Evolutionary conservation across 2,113 vertebrate genomes (phyloP).

Genomic region (Clinocottus analis): DNA sequence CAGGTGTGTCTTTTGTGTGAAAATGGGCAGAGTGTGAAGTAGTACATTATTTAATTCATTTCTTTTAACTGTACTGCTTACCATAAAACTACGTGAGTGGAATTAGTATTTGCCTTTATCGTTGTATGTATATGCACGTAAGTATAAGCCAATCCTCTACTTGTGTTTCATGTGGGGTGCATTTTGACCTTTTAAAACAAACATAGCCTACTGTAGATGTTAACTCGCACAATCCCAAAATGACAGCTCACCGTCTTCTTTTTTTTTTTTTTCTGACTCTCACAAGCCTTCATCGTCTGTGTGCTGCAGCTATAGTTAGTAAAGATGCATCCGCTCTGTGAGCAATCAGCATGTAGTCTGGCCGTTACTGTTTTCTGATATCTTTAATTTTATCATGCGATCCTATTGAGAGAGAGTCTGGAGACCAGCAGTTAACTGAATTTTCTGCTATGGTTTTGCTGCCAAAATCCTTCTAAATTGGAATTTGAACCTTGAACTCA

Average conservation of each 20-base stretch:
- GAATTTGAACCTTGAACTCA: slow-evolving; percentile 11
- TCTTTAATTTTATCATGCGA: not conserved
- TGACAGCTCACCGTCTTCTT: not conserved
- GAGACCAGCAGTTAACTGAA: not conserved
- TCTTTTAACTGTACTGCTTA: not conserved
- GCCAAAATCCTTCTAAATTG: not conserved
- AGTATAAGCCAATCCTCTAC: not conserved
- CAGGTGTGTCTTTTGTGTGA: too few relatives aligned
- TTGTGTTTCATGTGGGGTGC: not conserved
- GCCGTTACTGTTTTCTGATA: not conserved
- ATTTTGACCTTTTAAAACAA: not conserved
- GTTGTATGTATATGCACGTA: not conserved
- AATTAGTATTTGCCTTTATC: not conserved
- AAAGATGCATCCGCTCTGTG: too few relatives aligned
- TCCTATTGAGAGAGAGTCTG: not conserved
- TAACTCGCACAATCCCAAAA: not conserved
- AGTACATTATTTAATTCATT: too few relatives aligned
- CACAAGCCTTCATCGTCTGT: too few relatives aligned
- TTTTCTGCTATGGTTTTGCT: not conserved
- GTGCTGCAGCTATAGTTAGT: not conserved
- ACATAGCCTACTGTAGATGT: not conserved
- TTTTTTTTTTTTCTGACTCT: not conserved
- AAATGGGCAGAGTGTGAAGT: too few relatives aligned
- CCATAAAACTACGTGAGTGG: slow-evolving; percentile 1
- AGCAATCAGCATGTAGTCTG: too few relatives aligned